Evolutionary conservation across 2,888 invertebrate species (phyloP).

Genomic region (Scaptomyza caliginosa): DNA sequence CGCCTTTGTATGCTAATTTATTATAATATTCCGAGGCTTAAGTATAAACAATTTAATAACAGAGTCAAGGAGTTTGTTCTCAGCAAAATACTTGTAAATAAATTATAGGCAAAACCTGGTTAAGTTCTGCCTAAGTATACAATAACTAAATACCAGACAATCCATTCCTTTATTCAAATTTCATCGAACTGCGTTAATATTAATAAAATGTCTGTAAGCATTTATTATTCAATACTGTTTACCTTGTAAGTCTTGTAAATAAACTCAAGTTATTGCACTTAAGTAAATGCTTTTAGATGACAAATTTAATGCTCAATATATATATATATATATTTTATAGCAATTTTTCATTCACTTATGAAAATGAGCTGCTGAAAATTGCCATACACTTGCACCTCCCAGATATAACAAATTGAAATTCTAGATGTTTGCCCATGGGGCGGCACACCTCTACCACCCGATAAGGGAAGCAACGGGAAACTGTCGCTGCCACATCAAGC

Average conservation of each 20-base stretch:
- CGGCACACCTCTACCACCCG: neutral
- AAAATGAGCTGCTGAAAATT: conserved; percentile 32
- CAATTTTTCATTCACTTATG: neutral
- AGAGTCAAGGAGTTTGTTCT: neutral
- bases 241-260: conserved; percentile 33
- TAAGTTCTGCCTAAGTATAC: conserved; percentile 3
- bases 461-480: conserved; percentile 63
- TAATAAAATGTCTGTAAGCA: conserved; percentile 22
- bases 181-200: conserved; percentile 46
- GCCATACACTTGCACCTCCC: conserved; percentile 68
- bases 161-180: conserved; percentile 43
- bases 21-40: neutral
- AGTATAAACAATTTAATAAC: conserved; percentile 20
- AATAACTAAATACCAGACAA: conserved; percentile 8
- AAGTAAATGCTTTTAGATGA: conserved; percentile 41
- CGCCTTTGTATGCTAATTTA: conserved; percentile 68
- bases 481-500: conserved; percentile 13
- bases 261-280: conserved; percentile 33
- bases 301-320: conserved; percentile 37
- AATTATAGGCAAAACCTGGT: conserved; percentile 4
- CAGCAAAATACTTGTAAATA: neutral
- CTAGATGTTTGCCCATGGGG: conserved; percentile 57
- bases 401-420: conserved; percentile 72
- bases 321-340: neutral
- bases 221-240: conserved; percentile 39